These are phyloP conservation scores for Neogobius melanostomus DNA, from an alignment of 2,113 vertebrate species.

Conservation along the genomic window DNA sequence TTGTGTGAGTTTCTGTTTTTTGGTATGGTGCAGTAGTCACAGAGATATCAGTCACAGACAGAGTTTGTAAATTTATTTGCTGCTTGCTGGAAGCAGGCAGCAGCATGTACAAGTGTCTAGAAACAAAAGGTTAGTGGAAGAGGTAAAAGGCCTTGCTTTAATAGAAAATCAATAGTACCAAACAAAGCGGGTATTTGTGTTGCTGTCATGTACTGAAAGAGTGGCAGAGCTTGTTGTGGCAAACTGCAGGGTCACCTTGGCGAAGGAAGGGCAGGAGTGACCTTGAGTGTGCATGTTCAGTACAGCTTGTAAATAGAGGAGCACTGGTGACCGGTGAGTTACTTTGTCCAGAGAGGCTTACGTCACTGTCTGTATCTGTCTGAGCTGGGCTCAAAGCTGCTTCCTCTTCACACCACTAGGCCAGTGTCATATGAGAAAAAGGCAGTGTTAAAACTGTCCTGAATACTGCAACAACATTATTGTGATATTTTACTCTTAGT, in stretches of 20 bases:
- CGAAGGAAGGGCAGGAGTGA: constrained; percentile 36
- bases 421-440: constrained; percentile 8
- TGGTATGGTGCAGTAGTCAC: no score
- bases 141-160: constrained; percentile 35
- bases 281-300: constrained; percentile 32
- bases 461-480: no score
- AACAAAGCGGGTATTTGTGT: constrained; percentile 39
- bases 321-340: constrained; percentile 24
- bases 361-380: constrained; percentile 32
- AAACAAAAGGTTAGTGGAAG: constrained; percentile 18
- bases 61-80: constrained; percentile 14
- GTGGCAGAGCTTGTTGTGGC: constrained; percentile 30
- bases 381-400: constrained; percentile 40
- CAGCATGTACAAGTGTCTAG: constrained; percentile 7
- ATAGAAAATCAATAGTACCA: constrained; percentile 52
- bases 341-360: constrained; percentile 40
- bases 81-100: not conserved
- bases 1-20: no score
- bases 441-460: no score
- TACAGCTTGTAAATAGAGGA: constrained; percentile 4
- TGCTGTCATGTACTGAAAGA: constrained; percentile 36
- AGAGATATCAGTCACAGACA: not conserved
- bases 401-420: constrained; percentile 45
- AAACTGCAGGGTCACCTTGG: constrained; percentile 57
- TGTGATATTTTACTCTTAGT: no score